Percentiles rank a stretch among this genome's conserved stretches.
Conservation (phyloP, 2,888 invertebrate genomes). For the Acheta domesticus region DNA sequence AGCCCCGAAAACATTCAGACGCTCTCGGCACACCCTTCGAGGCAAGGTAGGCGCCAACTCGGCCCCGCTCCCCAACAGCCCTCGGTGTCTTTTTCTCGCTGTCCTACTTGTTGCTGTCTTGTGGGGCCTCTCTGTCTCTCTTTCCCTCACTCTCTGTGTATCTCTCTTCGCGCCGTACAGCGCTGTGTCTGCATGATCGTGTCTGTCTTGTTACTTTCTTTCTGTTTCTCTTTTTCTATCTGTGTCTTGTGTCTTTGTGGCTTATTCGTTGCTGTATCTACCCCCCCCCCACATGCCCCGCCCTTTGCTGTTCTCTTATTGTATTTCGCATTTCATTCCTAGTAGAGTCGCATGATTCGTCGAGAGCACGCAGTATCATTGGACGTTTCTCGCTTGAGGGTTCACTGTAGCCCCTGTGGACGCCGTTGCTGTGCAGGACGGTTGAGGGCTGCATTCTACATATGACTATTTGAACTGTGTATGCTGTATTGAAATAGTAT, state of each 20-base stretch:
- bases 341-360: no score
- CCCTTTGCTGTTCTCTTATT: no score
- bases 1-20: constrained; percentile 18
- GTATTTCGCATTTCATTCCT: no score
- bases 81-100: neutral
- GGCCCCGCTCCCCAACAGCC: neutral
- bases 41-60: neutral
- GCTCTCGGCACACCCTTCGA: neutral
- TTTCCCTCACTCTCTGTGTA: no score
- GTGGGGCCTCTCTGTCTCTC: neutral
- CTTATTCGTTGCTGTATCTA: neutral
- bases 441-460: no score
- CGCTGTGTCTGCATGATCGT: neutral
- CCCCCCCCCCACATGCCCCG: no score
- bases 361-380: no score
- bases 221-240: neutral
- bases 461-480: no score
- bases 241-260: neutral
- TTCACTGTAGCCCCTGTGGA: no score
- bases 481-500: no score
- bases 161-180: neutral
- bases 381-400: no score
- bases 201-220: neutral
- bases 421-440: no score
- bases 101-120: neutral